phyloP scores from a whole-genome alignment of 2,888 invertebrate genomes.

The Luffia ferchaultella region DNA sequence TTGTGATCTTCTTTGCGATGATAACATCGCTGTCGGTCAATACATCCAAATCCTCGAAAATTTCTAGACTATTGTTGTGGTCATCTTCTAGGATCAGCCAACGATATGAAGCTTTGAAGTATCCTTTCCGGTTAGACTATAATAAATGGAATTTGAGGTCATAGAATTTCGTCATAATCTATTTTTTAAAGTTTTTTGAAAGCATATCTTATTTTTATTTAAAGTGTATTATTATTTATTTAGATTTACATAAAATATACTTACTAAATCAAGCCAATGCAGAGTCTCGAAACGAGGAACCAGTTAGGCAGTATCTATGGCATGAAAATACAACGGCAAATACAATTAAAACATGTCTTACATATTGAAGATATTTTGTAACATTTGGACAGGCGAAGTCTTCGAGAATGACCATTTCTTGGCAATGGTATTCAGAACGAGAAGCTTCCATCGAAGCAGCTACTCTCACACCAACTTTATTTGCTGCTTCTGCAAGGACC shows the following conservation, averaged over 20 bases:
- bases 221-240: too few species aligned
- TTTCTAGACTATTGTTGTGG: conserved; percentile 8
- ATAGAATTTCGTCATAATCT: too few species aligned
- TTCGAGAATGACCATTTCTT: conserved; percentile 36
- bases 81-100: conserved; percentile 43
- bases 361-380: conserved; percentile 29
- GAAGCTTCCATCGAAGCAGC: conserved; percentile 33
- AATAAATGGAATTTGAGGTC: too few species aligned
- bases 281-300: too few species aligned
- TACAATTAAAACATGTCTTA: conserved; percentile 21
- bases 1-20: conserved; percentile 26
- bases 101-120: conserved; percentile 57
- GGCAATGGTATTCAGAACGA: conserved; percentile 29
- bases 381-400: conserved; percentile 40
- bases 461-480: conserved; percentile 21
- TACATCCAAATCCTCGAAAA: conserved; percentile 26
- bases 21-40: conserved; percentile 61
- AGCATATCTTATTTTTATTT: too few species aligned
- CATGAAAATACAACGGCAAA: too few species aligned
- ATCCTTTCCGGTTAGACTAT: conserved; percentile 47
- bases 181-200: too few species aligned
- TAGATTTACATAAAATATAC: too few species aligned
- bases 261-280: too few species aligned
- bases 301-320: too few species aligned
- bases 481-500: conserved; percentile 24